phyloP scores from a whole-genome alignment of 2,888 invertebrate species.

The Aphidius colemani region DNA sequence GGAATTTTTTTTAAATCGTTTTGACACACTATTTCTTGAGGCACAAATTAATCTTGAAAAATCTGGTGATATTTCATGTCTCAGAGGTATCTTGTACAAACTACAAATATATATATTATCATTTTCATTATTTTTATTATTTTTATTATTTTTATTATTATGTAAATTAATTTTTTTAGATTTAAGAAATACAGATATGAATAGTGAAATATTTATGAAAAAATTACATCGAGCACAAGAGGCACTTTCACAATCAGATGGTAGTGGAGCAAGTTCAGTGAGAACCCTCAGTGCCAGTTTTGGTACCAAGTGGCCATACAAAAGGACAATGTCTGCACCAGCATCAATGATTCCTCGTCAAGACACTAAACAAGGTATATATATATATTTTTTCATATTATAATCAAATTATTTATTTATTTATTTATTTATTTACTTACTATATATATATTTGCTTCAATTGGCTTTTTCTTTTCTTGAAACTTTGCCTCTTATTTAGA shows the following conservation, averaged over 20 bases:
- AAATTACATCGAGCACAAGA: constrained; percentile 89
- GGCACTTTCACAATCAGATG: constrained; percentile 78
- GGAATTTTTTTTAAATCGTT: constrained; percentile 97
- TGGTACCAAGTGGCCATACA: constrained; percentile 93
- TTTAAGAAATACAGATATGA: constrained; percentile 84
- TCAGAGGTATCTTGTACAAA: too few relatives aligned
- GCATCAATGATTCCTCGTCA: constrained; percentile 79
- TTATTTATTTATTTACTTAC: not conserved
- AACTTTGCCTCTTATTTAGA: constrained; percentile 56
- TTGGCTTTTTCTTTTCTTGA: not conserved
- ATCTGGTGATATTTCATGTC: constrained; percentile 80
- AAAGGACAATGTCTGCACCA: constrained; percentile 92
- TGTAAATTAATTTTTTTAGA: too few relatives aligned
- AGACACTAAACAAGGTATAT: constrained; percentile 71
- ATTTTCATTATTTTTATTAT: too few relatives aligned
- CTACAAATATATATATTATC: too few relatives aligned
- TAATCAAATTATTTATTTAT: not conserved
- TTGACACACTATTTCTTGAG: constrained; percentile 94
- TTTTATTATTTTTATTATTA: constrained; percentile 4
- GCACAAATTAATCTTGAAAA: constrained; percentile 91
- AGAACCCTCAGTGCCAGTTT: constrained; percentile 87
- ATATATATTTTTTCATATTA: not conserved
- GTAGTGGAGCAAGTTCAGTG: constrained; percentile 65
- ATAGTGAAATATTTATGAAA: constrained; percentile 81
- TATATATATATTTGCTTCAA: not conserved